Base-by-base conservation (phyloP, 2,113 vertebrate species). In the Panthera uncia region DNA sequence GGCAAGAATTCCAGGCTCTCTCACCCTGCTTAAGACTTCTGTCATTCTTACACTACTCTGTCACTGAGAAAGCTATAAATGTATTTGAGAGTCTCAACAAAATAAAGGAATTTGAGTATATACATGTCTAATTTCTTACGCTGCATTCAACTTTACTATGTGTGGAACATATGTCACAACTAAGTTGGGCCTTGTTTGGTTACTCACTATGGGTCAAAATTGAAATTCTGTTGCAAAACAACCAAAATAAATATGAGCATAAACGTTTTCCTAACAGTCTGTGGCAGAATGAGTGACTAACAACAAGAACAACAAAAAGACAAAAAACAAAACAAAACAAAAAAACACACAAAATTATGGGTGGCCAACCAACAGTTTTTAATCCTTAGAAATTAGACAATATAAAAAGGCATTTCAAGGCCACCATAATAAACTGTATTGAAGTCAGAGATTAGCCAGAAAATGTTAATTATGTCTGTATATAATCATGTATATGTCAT, bases 161-260 rank as follows among this genome's bases (percentile, higher is more conserved):
- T 55, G n/a, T 36, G 91, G 25, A 89, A 76, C 71, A 76, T 65
- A 76, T 76, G 73, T 45, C 36, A 82, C 16, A 76, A 74, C 38
- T 36, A 80, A 96, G 36, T 5, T 50, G 36, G 74, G 63, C 16
- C 57, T 76, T n/a, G 7, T 92, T 57, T 94, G 33, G 15, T 89
- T 95, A 78, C 15, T 94, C 15, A 57, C 33, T 36, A 25, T 88
- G 18, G 93, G 65, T 84, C 76, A 93, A 23, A 80, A 61, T 88
- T 84, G 36, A 91, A 96, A 80, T 84, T 87, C 52, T 84, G 63
- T 68, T 92, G 14, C 15, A 79, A 92, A 94, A 94, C 68, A 90
- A 3, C 5, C n/a, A 90, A 74, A 92, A 81, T 92, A 92, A 96
- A 89, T 10, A 68, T 74, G 94, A 91, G 74, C 21, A 63, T 33